A percentile compares a stretch with the other conserved stretches of the same genome.
Conservation (phyloP, 1,140 invertebrate species). For the Pararge aegeria region DNA sequence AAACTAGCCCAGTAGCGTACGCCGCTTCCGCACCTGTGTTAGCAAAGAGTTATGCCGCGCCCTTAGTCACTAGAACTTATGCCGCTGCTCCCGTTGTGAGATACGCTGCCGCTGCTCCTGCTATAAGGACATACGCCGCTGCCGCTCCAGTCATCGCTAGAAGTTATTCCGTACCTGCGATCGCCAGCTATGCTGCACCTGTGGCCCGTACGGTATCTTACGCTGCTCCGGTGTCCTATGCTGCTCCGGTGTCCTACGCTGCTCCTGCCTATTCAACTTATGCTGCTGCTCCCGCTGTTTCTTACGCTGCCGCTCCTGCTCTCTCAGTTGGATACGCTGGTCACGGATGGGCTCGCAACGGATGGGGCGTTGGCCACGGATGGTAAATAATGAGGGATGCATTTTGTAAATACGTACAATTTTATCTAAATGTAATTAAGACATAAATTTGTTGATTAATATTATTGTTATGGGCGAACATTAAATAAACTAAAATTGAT, state of each 20-base stretch:
- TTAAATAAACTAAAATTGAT: slow-evolving; percentile 24
- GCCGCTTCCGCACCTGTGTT: slow-evolving; percentile 38
- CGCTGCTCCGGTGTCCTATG: slow-evolving; percentile 33
- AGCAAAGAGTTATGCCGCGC: slow-evolving; percentile 37
- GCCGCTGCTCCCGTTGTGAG: slow-evolving; percentile 33
- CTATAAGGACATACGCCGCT: slow-evolving; percentile 34
- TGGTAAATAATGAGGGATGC: slow-evolving; percentile 28
- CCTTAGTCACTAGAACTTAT: slow-evolving; percentile 33
- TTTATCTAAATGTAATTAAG: slow-evolving; percentile 7
- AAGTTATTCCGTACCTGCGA: slow-evolving; percentile 30
- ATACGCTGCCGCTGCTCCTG: slow-evolving; percentile 37
- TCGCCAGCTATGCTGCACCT: slow-evolving; percentile 37
- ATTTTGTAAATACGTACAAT: slow-evolving; percentile 20
- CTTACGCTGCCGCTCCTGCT: slow-evolving; percentile 37
- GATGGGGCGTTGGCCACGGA: slow-evolving; percentile 25
- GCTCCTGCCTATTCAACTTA: slow-evolving; percentile 40
- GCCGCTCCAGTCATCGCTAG: slow-evolving; percentile 29
- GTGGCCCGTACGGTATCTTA: slow-evolving; percentile 33
- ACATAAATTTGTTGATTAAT: slow-evolving; percentile 24
- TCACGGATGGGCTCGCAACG: slow-evolving; percentile 10
- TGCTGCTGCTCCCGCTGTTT: slow-evolving; percentile 34
- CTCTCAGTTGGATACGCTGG: slow-evolving; percentile 19
- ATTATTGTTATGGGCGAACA: slow-evolving; percentile 22
- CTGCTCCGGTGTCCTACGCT: slow-evolving; percentile 40
- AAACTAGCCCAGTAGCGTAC: slow-evolving; percentile 26